Evolutionary conservation across 1,140 invertebrate species (phyloP), one percentile per base, ranked within the genome.

Genomic region (Procambarus virginalis): DNA sequence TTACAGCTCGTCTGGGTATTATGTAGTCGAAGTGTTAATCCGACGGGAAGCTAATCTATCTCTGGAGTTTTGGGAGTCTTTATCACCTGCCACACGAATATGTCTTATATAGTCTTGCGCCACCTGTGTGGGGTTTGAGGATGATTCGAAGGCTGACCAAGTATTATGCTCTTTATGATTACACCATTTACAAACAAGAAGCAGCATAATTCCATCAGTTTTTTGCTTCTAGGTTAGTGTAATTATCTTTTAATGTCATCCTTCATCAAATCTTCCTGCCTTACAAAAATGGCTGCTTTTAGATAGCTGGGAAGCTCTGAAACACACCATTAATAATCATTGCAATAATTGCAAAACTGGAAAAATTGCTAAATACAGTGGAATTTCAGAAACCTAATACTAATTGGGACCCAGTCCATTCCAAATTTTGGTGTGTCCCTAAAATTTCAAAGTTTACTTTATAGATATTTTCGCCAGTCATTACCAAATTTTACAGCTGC

Each of bases 111-210:
- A 80, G 82, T 48, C 48, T 90, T 20, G 45, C 22, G n/a, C 5
- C 80, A 90, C 64, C 49, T 90, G 17, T n/a, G n/a, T 90, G 89
- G 89, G 84, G 83, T 3, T 60, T 48, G 0, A 78, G 89, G 48
- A 58, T 81, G 6, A 22, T 90, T 9, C 76, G 80, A n/a, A 68
- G 89, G 12, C 76, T 90, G 14, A 85, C 60, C n/a, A 10, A 85
- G 83, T 10, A 77, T 90, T 10, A 20, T 90, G 58, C 58, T 90
- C 12, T 90, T 90, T 58, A 48, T 90, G 45, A 79, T 90, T 5
- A 90, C 89, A 73, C 76, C 89, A 17, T 49, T 90, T 45, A 75
- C 84, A 22, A 83, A 90, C 34, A 85, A 80, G 76, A 90, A 90
- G 45, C 89, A 81, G 51, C 77, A 82, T 48, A 85, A 51, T 58